These are phyloP conservation scores for Amphipyra tragopoginis DNA, from an alignment of 2,888 invertebrate genomes.

Conservation along the genomic window DNA sequence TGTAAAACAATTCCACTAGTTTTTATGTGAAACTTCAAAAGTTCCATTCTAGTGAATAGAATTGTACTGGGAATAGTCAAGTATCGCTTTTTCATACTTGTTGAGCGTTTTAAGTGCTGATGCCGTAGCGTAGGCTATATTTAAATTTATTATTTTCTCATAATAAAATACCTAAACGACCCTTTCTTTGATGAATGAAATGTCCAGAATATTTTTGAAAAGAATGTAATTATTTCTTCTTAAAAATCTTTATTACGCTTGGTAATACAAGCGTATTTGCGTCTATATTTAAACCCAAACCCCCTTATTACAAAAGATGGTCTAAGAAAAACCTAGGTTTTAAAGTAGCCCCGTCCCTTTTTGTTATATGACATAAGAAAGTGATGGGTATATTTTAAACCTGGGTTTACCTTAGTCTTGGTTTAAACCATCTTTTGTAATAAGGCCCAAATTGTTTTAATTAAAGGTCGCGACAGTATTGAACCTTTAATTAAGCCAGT, in stretches of 20 bases:
- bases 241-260: conserved; percentile 12
- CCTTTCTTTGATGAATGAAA: conserved; percentile 24
- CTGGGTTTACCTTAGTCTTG: too few species aligned
- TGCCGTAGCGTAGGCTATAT: neutral
- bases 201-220: conserved; percentile 16
- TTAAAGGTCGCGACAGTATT: conserved; percentile 34
- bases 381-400: too few species aligned
- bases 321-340: too few species aligned
- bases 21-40: neutral
- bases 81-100: neutral
- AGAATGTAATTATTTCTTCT: conserved; percentile 16
- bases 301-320: too few species aligned
- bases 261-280: conserved; percentile 16
- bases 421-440: too few species aligned
- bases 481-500: conserved; percentile 10
- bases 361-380: too few species aligned
- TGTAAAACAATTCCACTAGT: too few species aligned
- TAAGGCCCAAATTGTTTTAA: conserved; percentile 40
- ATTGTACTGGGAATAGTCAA: conserved; percentile 5
- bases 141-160: neutral
- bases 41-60: too few species aligned
- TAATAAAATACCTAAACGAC: conserved; percentile 10
- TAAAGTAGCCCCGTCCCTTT: too few species aligned
- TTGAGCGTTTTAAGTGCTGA: neutral
- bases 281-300: conserved; percentile 23